phyloP scores from a whole-genome alignment of 2,797 vertebrate genomes.

The Ciconia nigra region DNA sequence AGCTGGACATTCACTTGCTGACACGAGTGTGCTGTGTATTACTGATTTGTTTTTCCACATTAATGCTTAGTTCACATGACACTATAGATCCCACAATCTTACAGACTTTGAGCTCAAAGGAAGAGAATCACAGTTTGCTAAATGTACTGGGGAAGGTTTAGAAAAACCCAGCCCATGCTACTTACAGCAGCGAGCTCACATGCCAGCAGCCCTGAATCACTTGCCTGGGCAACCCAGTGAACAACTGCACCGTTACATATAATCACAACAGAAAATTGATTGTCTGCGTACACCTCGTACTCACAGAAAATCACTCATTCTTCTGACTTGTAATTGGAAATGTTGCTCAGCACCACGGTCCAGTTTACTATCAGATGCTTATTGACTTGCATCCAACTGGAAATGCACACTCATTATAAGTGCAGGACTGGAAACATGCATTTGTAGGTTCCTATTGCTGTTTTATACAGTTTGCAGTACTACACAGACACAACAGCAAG shows the following conservation, averaged over 20 bases:
- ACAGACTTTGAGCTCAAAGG: neutral
- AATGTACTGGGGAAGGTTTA: neutral
- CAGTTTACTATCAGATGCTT: neutral
- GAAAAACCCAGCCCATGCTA: neutral
- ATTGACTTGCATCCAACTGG: neutral
- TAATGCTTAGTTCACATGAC: neutral
- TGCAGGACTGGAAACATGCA: neutral
- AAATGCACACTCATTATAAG: neutral
- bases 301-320: neutral
- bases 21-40: neutral
- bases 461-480: neutral
- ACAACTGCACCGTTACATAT: neutral
- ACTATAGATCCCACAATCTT: neutral
- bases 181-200: rapidly evolving
- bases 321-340: neutral
- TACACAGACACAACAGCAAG: neutral
- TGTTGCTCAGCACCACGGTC: rapidly evolving
- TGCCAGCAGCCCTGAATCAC: neutral
- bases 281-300: rapidly evolving
- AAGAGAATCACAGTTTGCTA: neutral
- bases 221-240: neutral
- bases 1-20: neutral
- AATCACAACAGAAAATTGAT: neutral
- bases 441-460: neutral
- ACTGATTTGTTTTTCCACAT: neutral